A percentile compares a stretch with the other conserved stretches of the same genome.
These are phyloP conservation scores for Limanda limanda DNA, from an alignment of 2,113 vertebrate genomes.

Conservation along the genomic window DNA sequence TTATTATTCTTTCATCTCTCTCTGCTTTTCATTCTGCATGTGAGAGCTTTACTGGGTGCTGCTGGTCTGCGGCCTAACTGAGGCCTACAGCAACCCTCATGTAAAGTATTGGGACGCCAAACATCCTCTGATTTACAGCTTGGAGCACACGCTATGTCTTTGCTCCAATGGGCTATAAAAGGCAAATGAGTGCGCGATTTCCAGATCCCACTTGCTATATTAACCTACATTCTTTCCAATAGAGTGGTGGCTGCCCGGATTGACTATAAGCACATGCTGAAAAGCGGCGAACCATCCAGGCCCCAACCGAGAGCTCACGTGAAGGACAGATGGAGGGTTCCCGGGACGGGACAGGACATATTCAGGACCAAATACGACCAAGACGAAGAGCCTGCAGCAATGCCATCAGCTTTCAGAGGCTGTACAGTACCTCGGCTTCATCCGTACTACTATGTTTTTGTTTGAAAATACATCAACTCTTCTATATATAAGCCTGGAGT, in stretches of 20 bases:
- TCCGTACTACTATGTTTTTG: too few relatives aligned
- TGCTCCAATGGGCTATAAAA: constrained; percentile 73
- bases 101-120: constrained; percentile 66
- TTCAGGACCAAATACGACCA: neutral
- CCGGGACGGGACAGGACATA: too few relatives aligned
- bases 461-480: too few relatives aligned
- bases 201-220: constrained; percentile 75
- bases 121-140: constrained; percentile 77
- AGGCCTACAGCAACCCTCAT: constrained; percentile 52
- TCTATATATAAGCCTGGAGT: too few relatives aligned
- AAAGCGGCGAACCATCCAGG: constrained; percentile 55
- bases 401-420: too few relatives aligned
- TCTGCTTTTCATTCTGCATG: constrained; percentile 61
- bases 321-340: constrained; percentile 64
- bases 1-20: constrained; percentile 66
- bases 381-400: neutral
- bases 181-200: constrained; percentile 69
- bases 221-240: constrained; percentile 79
- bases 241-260: constrained; percentile 58
- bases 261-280: constrained; percentile 72
- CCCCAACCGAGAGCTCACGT: constrained; percentile 61
- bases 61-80: constrained; percentile 61
- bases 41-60: constrained; percentile 75
- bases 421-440: too few relatives aligned
- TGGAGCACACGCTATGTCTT: constrained; percentile 67